Conservation (phyloP, 2,888 invertebrate species). For the Flabesymbios commensalis region DNA sequence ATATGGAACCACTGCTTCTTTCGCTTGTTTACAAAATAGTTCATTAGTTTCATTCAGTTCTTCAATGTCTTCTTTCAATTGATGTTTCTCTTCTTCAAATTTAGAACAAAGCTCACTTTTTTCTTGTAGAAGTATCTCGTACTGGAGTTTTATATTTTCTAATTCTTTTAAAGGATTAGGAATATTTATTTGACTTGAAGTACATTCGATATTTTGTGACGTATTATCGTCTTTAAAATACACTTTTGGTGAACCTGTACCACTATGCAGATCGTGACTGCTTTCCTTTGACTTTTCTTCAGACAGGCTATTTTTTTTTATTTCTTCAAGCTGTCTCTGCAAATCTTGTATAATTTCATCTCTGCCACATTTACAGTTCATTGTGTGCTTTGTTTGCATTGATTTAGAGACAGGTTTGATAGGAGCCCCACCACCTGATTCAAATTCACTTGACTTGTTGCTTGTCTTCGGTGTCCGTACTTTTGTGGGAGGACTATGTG, state of each 20-base stretch:
- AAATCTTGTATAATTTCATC: neutral
- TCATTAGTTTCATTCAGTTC: neutral
- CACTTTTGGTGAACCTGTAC: no score
- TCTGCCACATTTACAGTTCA: neutral
- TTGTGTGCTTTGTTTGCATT: no score
- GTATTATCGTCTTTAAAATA: no score
- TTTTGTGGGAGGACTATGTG: no score
- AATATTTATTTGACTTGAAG: no score
- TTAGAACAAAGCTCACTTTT: constrained; percentile 20
- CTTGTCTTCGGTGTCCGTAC: no score
- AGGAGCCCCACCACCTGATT: no score
- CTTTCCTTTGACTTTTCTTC: constrained; percentile 13
- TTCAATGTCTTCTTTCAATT: neutral
- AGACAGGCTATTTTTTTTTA: constrained; percentile 1
- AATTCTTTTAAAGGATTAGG: constrained; percentile 6
- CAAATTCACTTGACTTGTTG: no score
- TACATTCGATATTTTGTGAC: no score
- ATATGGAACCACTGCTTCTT: no score
- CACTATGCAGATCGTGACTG: neutral
- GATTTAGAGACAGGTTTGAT: no score
- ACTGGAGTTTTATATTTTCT: constrained; percentile 12
- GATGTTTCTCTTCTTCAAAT: constrained; percentile 19
- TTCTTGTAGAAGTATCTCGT: constrained; percentile 26
- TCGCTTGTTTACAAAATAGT: neutral
- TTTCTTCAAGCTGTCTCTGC: neutral